Evolutionary conservation across 2,797 vertebrate genomes (phyloP).

Genomic region (Paramormyrops hopkinsi): DNA sequence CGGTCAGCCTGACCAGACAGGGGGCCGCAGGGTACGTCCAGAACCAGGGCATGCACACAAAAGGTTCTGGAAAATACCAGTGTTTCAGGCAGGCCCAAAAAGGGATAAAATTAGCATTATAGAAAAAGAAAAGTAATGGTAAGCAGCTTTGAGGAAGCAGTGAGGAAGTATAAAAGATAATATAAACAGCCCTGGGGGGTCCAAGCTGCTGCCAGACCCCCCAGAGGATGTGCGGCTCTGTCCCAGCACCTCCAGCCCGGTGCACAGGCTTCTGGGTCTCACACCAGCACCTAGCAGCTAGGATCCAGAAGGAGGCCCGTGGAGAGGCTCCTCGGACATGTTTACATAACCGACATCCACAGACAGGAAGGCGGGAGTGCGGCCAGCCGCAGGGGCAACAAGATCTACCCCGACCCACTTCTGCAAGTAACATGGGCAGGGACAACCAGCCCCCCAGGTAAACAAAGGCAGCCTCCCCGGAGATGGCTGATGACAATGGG

Average conservation of each 20-base stretch:
- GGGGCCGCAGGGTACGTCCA: neutral
- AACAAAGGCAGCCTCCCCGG: neutral
- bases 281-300: neutral
- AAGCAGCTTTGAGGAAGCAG: neutral
- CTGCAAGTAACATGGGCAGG: neutral
- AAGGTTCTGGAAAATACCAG: neutral
- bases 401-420: neutral
- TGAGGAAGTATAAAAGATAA: neutral
- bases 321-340: neutral
- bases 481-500: neutral
- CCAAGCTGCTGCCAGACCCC: neutral
- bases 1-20: neutral
- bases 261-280: neutral
- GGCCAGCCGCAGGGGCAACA: neutral
- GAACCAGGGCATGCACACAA: neutral
- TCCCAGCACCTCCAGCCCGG: neutral
- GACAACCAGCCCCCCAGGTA: neutral
- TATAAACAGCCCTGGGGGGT: neutral
- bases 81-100: neutral
- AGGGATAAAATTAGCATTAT: neutral
- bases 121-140: neutral
- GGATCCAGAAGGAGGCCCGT: neutral
- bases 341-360: neutral
- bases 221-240: neutral
- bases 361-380: neutral